These are phyloP conservation scores for Cephalotes varians DNA, from an alignment of 2,888 invertebrate species.

Conservation along the genomic window DNA sequence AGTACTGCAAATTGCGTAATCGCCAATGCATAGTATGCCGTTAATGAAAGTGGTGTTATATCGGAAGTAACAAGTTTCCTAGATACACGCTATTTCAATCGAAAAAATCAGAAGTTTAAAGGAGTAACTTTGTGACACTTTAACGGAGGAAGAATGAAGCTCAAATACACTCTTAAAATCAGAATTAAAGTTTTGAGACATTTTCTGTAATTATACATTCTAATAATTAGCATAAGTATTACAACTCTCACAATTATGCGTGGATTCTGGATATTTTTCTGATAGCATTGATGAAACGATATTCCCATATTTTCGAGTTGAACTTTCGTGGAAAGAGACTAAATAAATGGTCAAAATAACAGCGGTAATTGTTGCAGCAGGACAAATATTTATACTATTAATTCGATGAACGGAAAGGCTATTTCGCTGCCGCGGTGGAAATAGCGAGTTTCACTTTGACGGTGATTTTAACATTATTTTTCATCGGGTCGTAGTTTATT, in stretches of 20 bases:
- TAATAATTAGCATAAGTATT: not conserved
- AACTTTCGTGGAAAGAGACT: not conserved
- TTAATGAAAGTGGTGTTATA: conserved; percentile 8
- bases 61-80: not conserved
- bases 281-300: not conserved
- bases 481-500: conserved; percentile 18
- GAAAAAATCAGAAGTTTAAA: not conserved
- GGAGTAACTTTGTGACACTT: not conserved
- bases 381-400: conserved; percentile 30
- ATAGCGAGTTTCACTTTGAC: not conserved
- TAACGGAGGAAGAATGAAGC: not conserved
- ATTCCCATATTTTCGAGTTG: not conserved
- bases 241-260: not conserved
- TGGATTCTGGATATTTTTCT: not conserved
- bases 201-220: not conserved
- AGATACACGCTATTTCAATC: not conserved
- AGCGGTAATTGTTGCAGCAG: conserved; percentile 8
- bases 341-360: conserved; percentile 5
- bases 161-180: not conserved
- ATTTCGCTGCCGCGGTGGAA: not conserved
- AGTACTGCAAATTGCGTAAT: conserved; percentile 32
- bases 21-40: not conserved
- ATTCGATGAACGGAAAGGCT: conserved; percentile 20
- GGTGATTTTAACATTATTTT: conserved; percentile 44
- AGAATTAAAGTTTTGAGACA: not conserved